Conservation (phyloP, 2,888 invertebrate genomes). For the Mimas tiliae region DNA sequence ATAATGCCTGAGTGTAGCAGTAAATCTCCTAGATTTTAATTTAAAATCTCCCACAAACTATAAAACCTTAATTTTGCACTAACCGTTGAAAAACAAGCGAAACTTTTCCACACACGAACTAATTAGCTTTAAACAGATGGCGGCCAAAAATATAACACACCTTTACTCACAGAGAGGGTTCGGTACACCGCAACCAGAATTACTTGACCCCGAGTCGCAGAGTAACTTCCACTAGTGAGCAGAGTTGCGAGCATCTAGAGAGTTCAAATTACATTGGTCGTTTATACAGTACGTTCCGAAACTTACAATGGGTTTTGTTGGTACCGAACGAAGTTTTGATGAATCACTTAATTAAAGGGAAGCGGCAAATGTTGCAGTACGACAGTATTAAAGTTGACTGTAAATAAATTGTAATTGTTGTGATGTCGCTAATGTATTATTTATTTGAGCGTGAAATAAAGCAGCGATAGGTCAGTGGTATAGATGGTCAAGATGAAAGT, state of each 20-base stretch:
- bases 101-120: slow-evolving; percentile 29
- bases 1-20: too few relatives aligned
- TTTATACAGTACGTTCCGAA: slow-evolving; percentile 34
- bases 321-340: slow-evolving; percentile 43
- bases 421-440: background rate
- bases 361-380: slow-evolving; percentile 27
- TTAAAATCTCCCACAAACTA: background rate
- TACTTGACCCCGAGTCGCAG: background rate
- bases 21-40: background rate
- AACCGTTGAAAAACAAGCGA: slow-evolving; percentile 29
- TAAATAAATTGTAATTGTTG: background rate
- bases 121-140: slow-evolving; percentile 34
- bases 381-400: background rate
- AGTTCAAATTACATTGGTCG: slow-evolving; percentile 31
- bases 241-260: slow-evolving; percentile 27
- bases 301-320: slow-evolving; percentile 49
- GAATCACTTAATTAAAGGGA: slow-evolving; percentile 52
- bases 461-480: too few relatives aligned
- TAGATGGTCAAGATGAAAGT: too few relatives aligned
- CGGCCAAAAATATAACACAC: slow-evolving; percentile 32
- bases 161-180: slow-evolving; percentile 30
- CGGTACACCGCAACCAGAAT: slow-evolving; percentile 25
- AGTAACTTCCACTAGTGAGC: background rate
- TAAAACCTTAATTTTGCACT: slow-evolving; percentile 13
- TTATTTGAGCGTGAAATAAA: too few relatives aligned